These are phyloP conservation scores for Phainopepla nitens DNA, from an alignment of 2,113 vertebrate species.

Conservation along the genomic window DNA sequence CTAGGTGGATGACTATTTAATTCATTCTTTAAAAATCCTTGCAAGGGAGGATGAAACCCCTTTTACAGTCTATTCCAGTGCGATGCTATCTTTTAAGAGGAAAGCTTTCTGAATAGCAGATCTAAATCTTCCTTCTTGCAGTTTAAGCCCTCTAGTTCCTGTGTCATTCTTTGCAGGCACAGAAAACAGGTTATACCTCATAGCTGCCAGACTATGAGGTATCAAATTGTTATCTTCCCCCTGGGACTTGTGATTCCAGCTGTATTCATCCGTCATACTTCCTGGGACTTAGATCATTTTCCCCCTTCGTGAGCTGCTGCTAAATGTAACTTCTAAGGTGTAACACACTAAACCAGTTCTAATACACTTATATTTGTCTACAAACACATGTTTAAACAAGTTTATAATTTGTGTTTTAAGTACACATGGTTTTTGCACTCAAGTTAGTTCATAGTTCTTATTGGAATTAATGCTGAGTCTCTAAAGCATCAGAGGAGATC, in stretches of 20 bases:
- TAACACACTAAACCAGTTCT: not conserved
- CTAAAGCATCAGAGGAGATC: not conserved
- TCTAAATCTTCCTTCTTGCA: not conserved
- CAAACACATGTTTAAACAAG: not conserved
- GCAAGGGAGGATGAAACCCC: not conserved
- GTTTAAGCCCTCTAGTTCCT: not conserved
- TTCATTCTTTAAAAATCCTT: not conserved
- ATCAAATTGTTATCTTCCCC: not conserved
- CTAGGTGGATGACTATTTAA: not conserved
- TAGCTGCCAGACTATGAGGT: not conserved
- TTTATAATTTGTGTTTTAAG: not conserved
- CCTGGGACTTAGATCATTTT: not conserved
- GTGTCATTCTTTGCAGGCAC: not conserved
- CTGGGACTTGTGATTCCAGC: not conserved
- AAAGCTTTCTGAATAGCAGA: not conserved
- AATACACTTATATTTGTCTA: not conserved
- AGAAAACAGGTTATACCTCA: not conserved
- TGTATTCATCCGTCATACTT: not conserved
- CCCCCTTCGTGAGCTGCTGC: not conserved
- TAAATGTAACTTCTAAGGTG: not conserved
- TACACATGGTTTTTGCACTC: not conserved
- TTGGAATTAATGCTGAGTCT: not conserved
- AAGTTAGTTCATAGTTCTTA: not conserved
- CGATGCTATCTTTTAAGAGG: accelerated
- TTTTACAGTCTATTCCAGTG: not conserved